Evolutionary conservation across 2,113 vertebrate genomes (phyloP).

Genomic region (Pelusios castaneus): DNA sequence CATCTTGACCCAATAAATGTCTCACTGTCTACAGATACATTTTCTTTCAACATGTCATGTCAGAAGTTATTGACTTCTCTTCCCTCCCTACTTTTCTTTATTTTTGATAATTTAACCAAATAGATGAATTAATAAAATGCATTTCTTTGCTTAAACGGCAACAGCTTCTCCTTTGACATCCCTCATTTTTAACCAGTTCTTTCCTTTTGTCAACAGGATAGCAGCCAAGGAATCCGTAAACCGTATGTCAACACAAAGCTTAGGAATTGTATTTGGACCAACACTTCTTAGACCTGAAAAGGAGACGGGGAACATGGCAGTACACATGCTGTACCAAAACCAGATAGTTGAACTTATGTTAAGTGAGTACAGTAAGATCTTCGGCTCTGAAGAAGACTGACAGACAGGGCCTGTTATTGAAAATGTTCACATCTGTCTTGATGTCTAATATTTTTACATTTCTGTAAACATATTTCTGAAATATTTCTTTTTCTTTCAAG

Average conservation of each 20-base stretch:
- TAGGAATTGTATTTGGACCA: slow-evolving; percentile 95
- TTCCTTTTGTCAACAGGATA: slow-evolving; percentile 81
- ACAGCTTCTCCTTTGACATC: slow-evolving; percentile 44
- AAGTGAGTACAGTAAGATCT: slow-evolving; percentile 86
- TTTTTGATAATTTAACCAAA: slow-evolving; percentile 3
- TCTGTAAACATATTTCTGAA: slow-evolving; percentile 88
- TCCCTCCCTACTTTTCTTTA: background rate
- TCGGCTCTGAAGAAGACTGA: slow-evolving; percentile 83
- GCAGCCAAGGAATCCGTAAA: slow-evolving; percentile 87
- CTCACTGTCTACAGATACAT: background rate
- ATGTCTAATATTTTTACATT: slow-evolving; percentile 87
- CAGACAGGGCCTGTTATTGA: slow-evolving; percentile 78
- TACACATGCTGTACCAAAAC: slow-evolving; percentile 97
- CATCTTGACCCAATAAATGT: rapidly evolving
- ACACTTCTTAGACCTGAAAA: slow-evolving; percentile 92
- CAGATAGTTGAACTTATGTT: slow-evolving; percentile 94
- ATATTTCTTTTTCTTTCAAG: slow-evolving; percentile 83
- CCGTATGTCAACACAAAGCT: slow-evolving; percentile 94
- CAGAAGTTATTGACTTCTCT: background rate
- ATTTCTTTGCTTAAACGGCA: slow-evolving; percentile 21
- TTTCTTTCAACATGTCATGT: background rate
- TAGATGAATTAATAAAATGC: background rate
- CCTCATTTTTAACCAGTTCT: slow-evolving; percentile 55
- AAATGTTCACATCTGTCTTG: slow-evolving; percentile 83
- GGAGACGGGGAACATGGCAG: slow-evolving; percentile 89